phyloP scores from a whole-genome alignment of 2,888 invertebrate genomes.

The Pterostichus madidus region DNA sequence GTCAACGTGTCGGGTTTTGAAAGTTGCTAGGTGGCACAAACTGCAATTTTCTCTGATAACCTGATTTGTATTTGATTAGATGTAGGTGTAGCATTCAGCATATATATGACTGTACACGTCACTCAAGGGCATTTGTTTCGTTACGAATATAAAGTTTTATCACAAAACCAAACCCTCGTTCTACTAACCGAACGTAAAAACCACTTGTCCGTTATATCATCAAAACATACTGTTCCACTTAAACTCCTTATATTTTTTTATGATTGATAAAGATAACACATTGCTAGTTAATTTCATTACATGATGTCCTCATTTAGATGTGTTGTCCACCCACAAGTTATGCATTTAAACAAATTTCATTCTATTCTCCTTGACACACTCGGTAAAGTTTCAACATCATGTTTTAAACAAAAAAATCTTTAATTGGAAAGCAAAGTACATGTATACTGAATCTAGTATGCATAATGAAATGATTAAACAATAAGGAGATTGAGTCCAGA shows the following conservation, averaged over 20 bases:
- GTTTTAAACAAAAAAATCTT: background rate
- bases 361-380: constrained; percentile 61
- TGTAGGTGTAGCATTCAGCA: constrained; percentile 48
- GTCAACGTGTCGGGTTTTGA: constrained; percentile 47
- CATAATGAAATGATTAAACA: constrained; percentile 4
- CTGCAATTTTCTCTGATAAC: constrained; percentile 56
- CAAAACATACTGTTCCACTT: too few species aligned
- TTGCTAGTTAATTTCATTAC: constrained; percentile 9
- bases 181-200: background rate
- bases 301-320: constrained; percentile 8
- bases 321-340: constrained; percentile 1
- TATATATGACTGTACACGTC: constrained; percentile 10
- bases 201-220: constrained; percentile 4
- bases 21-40: constrained; percentile 35
- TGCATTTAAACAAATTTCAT: background rate
- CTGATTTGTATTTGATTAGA: constrained; percentile 30
- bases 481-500: constrained; percentile 14
- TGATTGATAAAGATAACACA: background rate
- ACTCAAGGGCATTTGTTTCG: constrained; percentile 57
- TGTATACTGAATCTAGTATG: constrained; percentile 5
- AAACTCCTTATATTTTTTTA: background rate
- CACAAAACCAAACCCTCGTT: constrained; percentile 6
- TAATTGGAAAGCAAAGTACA: constrained; percentile 28
- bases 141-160: background rate
- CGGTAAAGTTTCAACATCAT: constrained; percentile 30